A percentile compares a stretch with the other conserved stretches of the same genome.
Conservation (phyloP, 2,113 vertebrate genomes). For the Alethe castanea region DNA sequence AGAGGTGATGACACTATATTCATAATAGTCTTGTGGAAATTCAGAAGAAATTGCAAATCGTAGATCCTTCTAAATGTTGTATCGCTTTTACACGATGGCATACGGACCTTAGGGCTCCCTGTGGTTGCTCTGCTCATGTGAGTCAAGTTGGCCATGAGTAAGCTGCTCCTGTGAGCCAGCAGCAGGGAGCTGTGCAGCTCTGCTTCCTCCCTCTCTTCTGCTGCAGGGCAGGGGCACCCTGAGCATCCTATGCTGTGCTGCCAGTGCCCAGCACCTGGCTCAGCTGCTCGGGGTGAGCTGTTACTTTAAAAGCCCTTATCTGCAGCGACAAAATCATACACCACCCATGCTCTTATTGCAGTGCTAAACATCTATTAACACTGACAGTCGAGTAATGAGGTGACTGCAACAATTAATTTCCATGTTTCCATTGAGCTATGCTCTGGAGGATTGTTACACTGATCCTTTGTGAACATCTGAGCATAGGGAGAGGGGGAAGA, state of each 20-base stretch:
- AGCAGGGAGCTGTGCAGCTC: background rate
- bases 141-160: background rate
- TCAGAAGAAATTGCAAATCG: background rate
- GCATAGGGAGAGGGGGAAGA: background rate
- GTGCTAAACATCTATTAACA: conserved; percentile 1
- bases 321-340: background rate
- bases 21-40: background rate
- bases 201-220: background rate
- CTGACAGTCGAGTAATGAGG: conserved; percentile 21
- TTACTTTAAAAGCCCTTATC: background rate
- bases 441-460: background rate
- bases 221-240: background rate
- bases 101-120: background rate
- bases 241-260: background rate
- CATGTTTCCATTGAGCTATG: background rate
- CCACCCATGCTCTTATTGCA: background rate
- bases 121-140: background rate
- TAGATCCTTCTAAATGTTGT: background rate
- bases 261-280: background rate
- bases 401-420: conserved; percentile 53
- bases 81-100: fast-evolving
- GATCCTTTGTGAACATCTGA: background rate
- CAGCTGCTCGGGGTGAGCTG: fast-evolving
- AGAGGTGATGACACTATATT: background rate
- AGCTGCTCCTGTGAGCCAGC: background rate